phyloP scores from a whole-genome alignment of 2,797 vertebrate genomes.

The Silurus aristotelis region DNA sequence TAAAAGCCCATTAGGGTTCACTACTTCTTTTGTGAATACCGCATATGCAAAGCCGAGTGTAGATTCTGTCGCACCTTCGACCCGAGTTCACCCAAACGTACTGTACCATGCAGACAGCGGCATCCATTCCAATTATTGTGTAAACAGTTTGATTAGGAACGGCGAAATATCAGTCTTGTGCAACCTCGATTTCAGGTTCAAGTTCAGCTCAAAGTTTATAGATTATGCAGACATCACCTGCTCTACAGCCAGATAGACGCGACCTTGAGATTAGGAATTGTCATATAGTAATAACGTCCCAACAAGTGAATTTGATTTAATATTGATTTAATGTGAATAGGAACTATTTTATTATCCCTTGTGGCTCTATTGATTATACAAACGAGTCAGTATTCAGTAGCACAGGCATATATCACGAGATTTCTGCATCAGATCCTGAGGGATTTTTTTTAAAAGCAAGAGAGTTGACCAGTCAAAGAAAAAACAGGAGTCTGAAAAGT shows the following conservation, averaged over 20 bases:
- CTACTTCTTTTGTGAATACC: neutral
- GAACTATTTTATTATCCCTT: no score
- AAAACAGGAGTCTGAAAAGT: no score
- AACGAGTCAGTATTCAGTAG: no score
- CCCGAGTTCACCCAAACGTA: slow-evolving; percentile 3
- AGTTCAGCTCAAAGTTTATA: slow-evolving; percentile 31
- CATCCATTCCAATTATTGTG: slow-evolving; percentile 18
- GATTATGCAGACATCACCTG: slow-evolving; percentile 29
- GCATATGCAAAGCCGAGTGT: neutral
- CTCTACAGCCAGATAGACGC: neutral
- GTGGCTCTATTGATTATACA: no score
- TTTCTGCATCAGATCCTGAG: no score
- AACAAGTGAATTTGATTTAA: no score
- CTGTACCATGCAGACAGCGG: slow-evolving; percentile 2
- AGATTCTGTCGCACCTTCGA: slow-evolving; percentile 31
- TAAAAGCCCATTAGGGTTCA: neutral
- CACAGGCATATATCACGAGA: no score
- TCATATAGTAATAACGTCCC: no score
- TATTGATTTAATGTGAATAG: no score
- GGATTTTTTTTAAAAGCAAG: no score
- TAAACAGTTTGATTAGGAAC: slow-evolving; percentile 36
- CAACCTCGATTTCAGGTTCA: slow-evolving; percentile 24
- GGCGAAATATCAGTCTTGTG: slow-evolving; percentile 28
- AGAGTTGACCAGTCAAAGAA: no score
- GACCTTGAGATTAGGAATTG: no score